phyloP scores from a whole-genome alignment of 2,797 vertebrate genomes.

The Thunnus albacares region DNA sequence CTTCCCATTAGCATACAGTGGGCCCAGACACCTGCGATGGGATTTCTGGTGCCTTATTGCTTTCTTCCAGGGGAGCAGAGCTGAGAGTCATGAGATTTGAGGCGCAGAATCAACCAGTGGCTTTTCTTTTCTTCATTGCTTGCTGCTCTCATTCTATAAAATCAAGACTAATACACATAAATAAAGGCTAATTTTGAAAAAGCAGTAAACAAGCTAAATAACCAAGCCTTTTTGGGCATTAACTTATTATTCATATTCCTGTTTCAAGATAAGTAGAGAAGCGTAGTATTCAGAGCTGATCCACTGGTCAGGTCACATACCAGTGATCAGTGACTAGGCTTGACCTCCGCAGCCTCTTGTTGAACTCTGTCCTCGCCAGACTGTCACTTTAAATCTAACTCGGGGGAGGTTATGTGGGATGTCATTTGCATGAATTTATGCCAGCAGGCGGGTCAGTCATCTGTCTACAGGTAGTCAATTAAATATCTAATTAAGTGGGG shows the following conservation, averaged over 20 bases:
- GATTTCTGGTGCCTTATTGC: slow-evolving; percentile 63
- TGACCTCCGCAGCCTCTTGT: slow-evolving; percentile 57
- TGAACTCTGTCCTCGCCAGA: slow-evolving; percentile 78
- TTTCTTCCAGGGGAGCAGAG: slow-evolving; percentile 57
- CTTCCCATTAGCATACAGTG: slow-evolving; percentile 74
- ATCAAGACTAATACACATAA: background rate
- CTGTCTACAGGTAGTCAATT: slow-evolving; percentile 87
- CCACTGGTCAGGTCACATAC: slow-evolving; percentile 35
- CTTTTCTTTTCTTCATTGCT: slow-evolving; percentile 25
- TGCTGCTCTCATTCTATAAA: slow-evolving; percentile 5
- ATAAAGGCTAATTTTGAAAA: background rate
- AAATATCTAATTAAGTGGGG: slow-evolving; percentile 88
- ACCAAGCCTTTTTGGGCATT: background rate
- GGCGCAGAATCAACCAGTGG: slow-evolving; percentile 70
- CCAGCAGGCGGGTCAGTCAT: slow-evolving; percentile 77
- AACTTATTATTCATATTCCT: background rate
- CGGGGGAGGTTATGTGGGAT: slow-evolving; percentile 61
- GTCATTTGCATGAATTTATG: slow-evolving; percentile 86
- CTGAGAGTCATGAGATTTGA: slow-evolving; percentile 34
- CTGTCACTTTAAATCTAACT: slow-evolving; percentile 72
- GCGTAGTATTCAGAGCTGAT: slow-evolving; percentile 32
- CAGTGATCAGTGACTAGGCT: slow-evolving; percentile 60
- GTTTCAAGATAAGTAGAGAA: background rate
- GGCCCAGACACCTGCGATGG: slow-evolving; percentile 70
- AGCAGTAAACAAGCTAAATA: background rate